Base-by-base conservation (phyloP, 2,888 invertebrate genomes). In the Pseudolycoriella hygida region DNA sequence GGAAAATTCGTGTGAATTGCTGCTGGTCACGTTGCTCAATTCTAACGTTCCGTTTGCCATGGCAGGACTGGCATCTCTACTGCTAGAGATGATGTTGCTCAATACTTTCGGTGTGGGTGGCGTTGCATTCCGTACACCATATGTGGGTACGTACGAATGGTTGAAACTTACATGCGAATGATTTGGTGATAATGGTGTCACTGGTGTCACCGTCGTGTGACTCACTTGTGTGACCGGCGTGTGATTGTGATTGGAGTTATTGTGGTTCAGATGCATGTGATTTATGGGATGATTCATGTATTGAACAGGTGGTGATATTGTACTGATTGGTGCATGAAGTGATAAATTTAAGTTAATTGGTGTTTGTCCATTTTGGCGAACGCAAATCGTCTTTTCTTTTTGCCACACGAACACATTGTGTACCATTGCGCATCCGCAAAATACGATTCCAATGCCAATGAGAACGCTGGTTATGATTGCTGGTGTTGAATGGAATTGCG, bases 391-490 rank as follows among this genome's bases (percentile, higher is more conserved):
- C 67, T 87, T 87, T 62, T 86, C 86, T 61, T 80, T 81, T 66
- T 90, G 88, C 92, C 92, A 93, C 42, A 90, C 80, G 64, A 89
- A 90, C 12, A 88, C 87, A 66, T 90, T 92, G 68, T 93, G 92
- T 15, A 92, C 86, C 79, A 92, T 86, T 17, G 90, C 88, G 56
- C 86, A 84, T 53, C 90, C 86, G 60, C 90, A 89, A 67, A 92
- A 90, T 38, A 92, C 74, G 49, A 92, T 86, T 2, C 90, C 90
- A 15, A 88, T 72, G n/a, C 89, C 88, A 50, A 92, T 85, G 58
- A 92, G 78, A 2, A 86, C 80, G 53, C 87, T 87, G 14, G 89
- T 88, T 45, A 89, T 82, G 53, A 92, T 86, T 17, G 92, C 90
- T 8, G 92, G 86, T 14, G 88, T 87, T 17, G 89, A 86, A 56